Evolutionary conservation across 2,888 invertebrate species (phyloP), one percentile per base, ranked within the genome.

Genomic region (Acanthosepion esculentum): DNA sequence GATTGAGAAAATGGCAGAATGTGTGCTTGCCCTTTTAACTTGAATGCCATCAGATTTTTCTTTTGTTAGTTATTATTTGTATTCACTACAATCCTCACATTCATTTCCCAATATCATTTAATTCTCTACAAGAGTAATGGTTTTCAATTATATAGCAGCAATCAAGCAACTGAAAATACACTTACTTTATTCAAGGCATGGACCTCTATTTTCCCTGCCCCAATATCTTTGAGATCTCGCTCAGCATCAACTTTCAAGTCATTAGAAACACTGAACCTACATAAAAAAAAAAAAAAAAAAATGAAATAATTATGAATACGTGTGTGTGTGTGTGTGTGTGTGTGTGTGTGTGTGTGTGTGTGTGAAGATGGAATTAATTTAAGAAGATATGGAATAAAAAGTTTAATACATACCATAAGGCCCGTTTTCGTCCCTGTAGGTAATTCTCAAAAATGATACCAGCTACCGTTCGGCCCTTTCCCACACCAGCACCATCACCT

Each of bases 371-470:
- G 41, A 41, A 41, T 23, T 59, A 20, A 26, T 23, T 20, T 59
- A 20, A 59, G 20, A 59, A 3, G 4, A 20, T 7, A 23, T 20
- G 20, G 5, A 6, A 20, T 6, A 59, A 20, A 20, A 59, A 59
- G 41, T 41, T 20, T 59, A 59, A 6, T 59, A 23, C 23, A 4
- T 96, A 97, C 99, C 99, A 99, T 95, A 99, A 98, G n/a, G 99
- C 98, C 96, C 99, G 98, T 97, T 99, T 99, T 94, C 99, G 98
- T 0, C 99, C 99, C 97, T 98, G 98, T 96, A 99, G 97, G 97
- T 99, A 99, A 98, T 99, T 99, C 98, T 99, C 99, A 98, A 98
- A 99, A 96, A 99, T 99, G 94, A 99, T 98, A 94, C 99, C 99
- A 15, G 99, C 99, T 95, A 99, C 99, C 1, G 99, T 99, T 95